These are phyloP conservation scores for Noctilio leporinus DNA, from an alignment of 2,113 vertebrate genomes.

Conservation along the genomic window DNA sequence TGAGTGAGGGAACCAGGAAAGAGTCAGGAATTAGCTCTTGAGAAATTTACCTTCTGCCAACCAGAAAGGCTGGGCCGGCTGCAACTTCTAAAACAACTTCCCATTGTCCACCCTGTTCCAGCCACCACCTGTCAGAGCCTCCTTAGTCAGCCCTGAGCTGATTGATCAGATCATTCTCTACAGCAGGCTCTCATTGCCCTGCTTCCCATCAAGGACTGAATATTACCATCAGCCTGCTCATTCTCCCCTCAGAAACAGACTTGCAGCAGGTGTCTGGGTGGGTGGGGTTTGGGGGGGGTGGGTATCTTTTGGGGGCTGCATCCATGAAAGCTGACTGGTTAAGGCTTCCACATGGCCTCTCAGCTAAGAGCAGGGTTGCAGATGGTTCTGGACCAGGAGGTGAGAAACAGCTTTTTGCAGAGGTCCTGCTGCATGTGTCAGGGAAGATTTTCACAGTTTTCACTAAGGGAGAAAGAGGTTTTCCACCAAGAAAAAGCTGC, in stretches of 20 bases:
- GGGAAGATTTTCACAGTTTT: background rate
- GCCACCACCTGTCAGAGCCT: background rate
- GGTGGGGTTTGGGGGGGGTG: too few relatives aligned
- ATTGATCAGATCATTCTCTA: background rate
- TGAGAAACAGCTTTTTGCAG: background rate
- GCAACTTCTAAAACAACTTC: background rate
- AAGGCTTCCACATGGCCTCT: background rate
- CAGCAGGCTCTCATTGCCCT: background rate
- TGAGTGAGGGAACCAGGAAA: background rate
- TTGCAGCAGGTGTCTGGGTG: conserved; percentile 23
- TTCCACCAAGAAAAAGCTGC: background rate
- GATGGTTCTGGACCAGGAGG: background rate
- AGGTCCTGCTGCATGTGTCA: background rate
- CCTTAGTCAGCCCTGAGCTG: background rate
- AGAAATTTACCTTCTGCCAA: background rate
- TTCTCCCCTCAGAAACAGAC: background rate
- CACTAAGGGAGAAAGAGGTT: background rate
- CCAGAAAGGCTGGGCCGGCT: background rate
- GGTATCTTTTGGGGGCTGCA: background rate
- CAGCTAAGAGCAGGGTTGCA: background rate
- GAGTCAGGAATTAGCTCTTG: background rate
- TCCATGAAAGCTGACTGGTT: background rate
- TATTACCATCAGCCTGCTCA: background rate
- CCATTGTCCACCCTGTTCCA: background rate
- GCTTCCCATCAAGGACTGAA: background rate